These are phyloP conservation scores for Drosophila kanapiae DNA, from an alignment of 1,140 invertebrate genomes.

Conservation along the genomic window DNA sequence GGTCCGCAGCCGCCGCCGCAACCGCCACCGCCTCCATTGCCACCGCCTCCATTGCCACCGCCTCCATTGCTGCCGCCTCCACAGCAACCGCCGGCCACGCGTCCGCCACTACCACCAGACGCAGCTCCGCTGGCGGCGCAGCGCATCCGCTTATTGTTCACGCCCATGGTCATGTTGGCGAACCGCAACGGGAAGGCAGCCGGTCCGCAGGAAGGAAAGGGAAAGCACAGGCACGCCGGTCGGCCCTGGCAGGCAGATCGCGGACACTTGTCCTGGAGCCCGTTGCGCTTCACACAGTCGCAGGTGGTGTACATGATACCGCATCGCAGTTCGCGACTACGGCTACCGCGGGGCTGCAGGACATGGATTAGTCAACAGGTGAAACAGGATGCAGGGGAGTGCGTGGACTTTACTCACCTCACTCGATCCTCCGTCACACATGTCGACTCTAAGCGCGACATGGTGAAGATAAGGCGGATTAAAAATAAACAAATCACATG, in stretches of 20 bases:
- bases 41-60: constrained; percentile 33
- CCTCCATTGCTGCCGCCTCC: constrained; percentile 14
- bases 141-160: constrained; percentile 74
- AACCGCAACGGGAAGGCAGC: constrained; percentile 72
- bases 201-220: constrained; percentile 88
- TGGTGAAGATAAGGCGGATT: constrained; percentile 1
- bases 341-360: constrained; percentile 84
- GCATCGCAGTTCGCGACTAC: constrained; percentile 89
- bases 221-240: constrained; percentile 88
- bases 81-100: constrained; percentile 35
- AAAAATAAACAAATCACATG: background rate
- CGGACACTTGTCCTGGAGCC: constrained; percentile 90
- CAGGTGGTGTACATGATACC: constrained; percentile 89
- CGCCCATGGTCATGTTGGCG: constrained; percentile 83
- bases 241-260: constrained; percentile 89
- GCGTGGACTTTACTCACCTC: constrained; percentile 58
- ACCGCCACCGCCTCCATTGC: constrained; percentile 28
- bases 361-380: background rate
- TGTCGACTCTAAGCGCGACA: constrained; percentile 49
- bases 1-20: constrained; percentile 43
- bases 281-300: constrained; percentile 91
- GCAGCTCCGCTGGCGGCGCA: constrained; percentile 65
- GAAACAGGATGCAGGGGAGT: background rate
- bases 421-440: constrained; percentile 78
- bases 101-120: constrained; percentile 48